Conservation (phyloP, 2,113 vertebrate genomes). For the Gavia stellata region DNA sequence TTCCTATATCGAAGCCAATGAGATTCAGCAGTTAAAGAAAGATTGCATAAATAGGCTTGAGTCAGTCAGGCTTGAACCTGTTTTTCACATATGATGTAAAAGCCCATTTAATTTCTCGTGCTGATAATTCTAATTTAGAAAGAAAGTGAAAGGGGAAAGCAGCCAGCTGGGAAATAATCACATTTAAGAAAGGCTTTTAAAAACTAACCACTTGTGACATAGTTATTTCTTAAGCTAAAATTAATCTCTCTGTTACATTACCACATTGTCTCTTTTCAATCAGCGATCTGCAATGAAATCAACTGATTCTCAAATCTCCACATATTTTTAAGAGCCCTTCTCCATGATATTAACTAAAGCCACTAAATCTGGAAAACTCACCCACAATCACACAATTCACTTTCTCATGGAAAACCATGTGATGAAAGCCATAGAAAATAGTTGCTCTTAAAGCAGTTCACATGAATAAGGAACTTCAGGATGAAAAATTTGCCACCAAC, state of each 20-base stretch:
- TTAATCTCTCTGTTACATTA: background rate
- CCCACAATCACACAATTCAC: background rate
- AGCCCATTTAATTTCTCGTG: background rate
- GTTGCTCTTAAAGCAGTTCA: background rate
- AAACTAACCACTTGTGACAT: background rate
- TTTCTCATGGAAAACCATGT: background rate
- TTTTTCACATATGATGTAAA: background rate
- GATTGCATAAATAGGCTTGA: background rate
- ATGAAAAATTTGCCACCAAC: background rate
- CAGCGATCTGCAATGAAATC: background rate
- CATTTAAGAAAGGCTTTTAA: background rate
- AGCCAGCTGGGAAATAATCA: background rate
- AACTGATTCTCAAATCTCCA: background rate
- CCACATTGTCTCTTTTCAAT: background rate
- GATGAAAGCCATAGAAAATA: background rate
- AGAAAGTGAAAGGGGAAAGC: background rate
- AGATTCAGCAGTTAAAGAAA: background rate
- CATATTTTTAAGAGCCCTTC: background rate
- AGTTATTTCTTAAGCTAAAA: background rate
- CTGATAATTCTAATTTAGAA: background rate
- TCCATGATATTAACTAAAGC: background rate
- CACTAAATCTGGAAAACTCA: background rate
- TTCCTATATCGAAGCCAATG: background rate
- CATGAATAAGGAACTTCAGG: background rate
- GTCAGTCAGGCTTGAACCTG: background rate